Percentiles rank a stretch among this genome's conserved stretches.
Evolutionary conservation across 2,888 invertebrate species (phyloP).

Genomic region (Eurois occulta): DNA sequence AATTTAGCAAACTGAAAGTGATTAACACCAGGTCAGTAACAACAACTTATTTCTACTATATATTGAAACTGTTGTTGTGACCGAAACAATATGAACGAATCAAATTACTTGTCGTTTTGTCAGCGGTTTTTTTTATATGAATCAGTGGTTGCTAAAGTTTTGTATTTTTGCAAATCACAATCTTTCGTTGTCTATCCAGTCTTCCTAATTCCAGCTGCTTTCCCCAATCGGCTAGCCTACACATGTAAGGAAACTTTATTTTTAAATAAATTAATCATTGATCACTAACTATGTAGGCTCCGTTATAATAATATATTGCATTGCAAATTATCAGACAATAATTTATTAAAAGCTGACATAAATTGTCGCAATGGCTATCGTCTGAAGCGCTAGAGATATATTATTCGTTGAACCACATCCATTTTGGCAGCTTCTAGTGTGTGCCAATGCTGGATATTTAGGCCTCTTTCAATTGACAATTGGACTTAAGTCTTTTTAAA

Average conservation of each 20-base stretch:
- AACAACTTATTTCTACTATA: not conserved
- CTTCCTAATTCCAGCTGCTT: not conserved
- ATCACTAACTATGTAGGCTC: not conserved
- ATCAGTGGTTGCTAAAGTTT: not conserved
- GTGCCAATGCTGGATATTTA: not conserved
- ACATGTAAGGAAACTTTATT: not conserved
- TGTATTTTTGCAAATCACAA: not conserved
- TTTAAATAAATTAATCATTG: not conserved
- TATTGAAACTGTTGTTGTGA: not conserved
- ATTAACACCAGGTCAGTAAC: not conserved
- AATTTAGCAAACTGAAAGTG: too few relatives aligned
- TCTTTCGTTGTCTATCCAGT: not conserved
- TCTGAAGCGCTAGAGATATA: not conserved
- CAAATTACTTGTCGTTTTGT: not conserved
- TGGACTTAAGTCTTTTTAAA: not conserved
- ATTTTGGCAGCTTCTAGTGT: not conserved
- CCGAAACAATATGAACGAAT: not conserved
- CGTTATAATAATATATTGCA: not conserved
- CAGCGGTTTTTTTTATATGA: not conserved
- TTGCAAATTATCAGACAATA: not conserved
- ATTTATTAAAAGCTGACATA: not conserved
- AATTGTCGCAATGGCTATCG: conserved; percentile 1
- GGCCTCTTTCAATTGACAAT: not conserved
- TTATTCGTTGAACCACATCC: not conserved
- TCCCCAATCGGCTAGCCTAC: not conserved